These are phyloP conservation scores for Pollenia angustigena DNA, from an alignment of 2,888 invertebrate genomes.

Conservation along the genomic window DNA sequence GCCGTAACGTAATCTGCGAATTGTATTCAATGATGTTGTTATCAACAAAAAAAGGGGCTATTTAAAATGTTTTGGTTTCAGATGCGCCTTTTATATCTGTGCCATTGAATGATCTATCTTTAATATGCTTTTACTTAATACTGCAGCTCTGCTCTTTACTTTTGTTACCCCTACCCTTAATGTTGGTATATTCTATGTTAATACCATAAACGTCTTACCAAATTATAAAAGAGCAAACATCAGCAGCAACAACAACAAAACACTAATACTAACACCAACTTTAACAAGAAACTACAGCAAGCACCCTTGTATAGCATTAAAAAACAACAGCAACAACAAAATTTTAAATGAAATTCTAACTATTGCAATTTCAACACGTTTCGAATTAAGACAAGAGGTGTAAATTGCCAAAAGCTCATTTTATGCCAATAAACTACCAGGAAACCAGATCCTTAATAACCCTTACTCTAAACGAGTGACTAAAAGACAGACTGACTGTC, in stretches of 20 bases:
- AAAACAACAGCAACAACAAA: conserved; percentile 44
- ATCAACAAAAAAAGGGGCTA: no score
- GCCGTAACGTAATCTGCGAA: no score
- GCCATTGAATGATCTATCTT: no score
- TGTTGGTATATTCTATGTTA: conserved; percentile 46
- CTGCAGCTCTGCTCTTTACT: no score
- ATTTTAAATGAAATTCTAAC: conserved; percentile 66
- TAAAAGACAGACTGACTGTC: background rate
- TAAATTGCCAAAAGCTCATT: conserved; percentile 78
- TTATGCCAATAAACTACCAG: conserved; percentile 75
- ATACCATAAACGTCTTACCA: conserved; percentile 72
- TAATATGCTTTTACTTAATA: no score
- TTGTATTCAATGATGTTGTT: no score
- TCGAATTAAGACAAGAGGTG: conserved; percentile 75
- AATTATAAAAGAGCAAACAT: conserved; percentile 70
- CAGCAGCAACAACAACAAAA: conserved; percentile 47
- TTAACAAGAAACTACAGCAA: conserved; percentile 5
- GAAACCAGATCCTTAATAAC: conserved; percentile 70
- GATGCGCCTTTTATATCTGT: no score
- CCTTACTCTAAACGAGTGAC: conserved; percentile 32
- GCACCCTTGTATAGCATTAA: background rate
- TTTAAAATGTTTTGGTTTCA: no score
- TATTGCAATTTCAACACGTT: conserved; percentile 73
- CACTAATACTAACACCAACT: conserved; percentile 26
- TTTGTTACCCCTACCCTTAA: no score